These are phyloP conservation scores for Panagrolaimus sp. DNA, from an alignment of 1,140 invertebrate genomes.

Conservation along the genomic window DNA sequence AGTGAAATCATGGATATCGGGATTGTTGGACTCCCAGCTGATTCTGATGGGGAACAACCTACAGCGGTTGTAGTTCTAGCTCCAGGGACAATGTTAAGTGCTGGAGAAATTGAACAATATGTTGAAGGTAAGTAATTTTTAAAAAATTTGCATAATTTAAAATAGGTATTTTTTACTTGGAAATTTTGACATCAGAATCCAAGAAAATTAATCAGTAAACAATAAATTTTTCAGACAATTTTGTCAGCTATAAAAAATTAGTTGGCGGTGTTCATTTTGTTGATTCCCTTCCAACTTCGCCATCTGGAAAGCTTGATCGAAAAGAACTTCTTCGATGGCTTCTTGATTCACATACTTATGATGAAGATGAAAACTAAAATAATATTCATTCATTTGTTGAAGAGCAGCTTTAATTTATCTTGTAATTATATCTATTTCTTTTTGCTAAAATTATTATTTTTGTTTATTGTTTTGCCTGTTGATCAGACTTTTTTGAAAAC, in stretches of 20 bases:
- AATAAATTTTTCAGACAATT: conserved; percentile 20
- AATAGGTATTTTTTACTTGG: too few species aligned
- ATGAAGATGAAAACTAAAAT: too few species aligned
- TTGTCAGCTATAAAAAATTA: conserved; percentile 28
- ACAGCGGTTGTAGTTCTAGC: not conserved
- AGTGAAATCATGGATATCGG: not conserved
- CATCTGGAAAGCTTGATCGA: conserved; percentile 1
- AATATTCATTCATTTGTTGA: too few species aligned
- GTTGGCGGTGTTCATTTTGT: conserved; percentile 15
- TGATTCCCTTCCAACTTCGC: not conserved
- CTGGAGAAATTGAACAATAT: conserved; percentile 1
- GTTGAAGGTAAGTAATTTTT: conserved; percentile 18
- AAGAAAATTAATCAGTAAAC: too few species aligned
- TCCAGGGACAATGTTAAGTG: not conserved
- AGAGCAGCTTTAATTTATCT: too few species aligned
- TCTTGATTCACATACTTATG: too few species aligned
- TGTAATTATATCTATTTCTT: too few species aligned
- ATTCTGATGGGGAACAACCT: conserved; percentile 10
- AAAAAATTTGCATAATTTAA: not conserved
- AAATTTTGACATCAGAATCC: too few species aligned
- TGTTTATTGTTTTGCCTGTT: too few species aligned
- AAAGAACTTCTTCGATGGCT: too few species aligned
- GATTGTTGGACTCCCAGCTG: conserved; percentile 5
- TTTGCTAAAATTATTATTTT: too few species aligned
- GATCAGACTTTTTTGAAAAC: too few species aligned